Evolutionary conservation across 2,113 vertebrate species (phyloP), one percentile per base, ranked within the genome.

Genomic region (Hyaena hyaena): DNA sequence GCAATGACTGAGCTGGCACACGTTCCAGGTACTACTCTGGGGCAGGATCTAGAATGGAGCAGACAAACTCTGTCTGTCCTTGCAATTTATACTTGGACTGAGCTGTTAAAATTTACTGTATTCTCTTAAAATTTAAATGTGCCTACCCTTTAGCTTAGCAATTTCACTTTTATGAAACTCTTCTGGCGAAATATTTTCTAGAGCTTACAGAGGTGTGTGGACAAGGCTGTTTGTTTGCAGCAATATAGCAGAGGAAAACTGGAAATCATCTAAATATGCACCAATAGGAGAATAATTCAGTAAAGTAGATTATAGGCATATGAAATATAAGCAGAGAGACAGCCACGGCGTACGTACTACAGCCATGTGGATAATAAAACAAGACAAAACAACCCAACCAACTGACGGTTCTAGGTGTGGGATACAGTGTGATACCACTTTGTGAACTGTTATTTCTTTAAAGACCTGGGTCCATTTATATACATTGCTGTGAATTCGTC

Each of bases 321-420:
- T 0, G 5, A 0, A 14, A 21, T 0, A 2, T 26, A 0, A 0
- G 10, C 0, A 7, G 26, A 82, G n/a, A 45, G 65, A 28, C 15
- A 45, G 33, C 48, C 53, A 45, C 2, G 39, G 53, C 53, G 4
- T 55, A 55, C 53, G 4, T 55, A 55, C 53, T 16, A 17, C 16
- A 16, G 53, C 53, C 53, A 0, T 3, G 10, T 2, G n/a, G 39
- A 66, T 4, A 4, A 26, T 6, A 2, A 39, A 15, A 39, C 11
- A 1, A 1, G 45, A 77, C 1, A 1, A 23, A 4, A 21, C 24
- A n/a, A 9, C 21, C 58, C 9, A 1, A 2, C 23, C 17, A 1
- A 1, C 28, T 3, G 16, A 7, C 1, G 26, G 66, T 16, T 31
- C 43, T n/a, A 0, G 0, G 11, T 0, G 5, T 0, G 33, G 11